A percentile compares a stretch with the other conserved stretches of the same genome.
phyloP scores from a whole-genome alignment of 1,140 invertebrate genomes.

The Hylaeus volcanicus region DNA sequence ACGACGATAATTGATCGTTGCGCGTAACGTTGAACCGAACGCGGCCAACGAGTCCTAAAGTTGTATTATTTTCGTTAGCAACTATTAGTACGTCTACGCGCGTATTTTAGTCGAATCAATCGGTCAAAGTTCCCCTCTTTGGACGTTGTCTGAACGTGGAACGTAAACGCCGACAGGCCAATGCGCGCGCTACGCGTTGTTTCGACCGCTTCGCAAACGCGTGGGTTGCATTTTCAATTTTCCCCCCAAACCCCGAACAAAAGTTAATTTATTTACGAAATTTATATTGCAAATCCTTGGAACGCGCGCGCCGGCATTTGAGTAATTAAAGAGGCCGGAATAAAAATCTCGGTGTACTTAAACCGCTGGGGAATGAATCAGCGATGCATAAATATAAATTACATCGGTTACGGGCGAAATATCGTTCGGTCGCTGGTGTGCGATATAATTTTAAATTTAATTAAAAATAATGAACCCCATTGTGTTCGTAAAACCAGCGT shows the following conservation, averaged over 20 bases:
- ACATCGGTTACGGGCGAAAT: constrained; percentile 59
- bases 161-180: constrained; percentile 15
- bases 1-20: no score
- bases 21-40: no score
- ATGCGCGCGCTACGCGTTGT: constrained; percentile 47
- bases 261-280: constrained; percentile 66
- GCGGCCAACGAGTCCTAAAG: no score
- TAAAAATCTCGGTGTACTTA: constrained; percentile 60
- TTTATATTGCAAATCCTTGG: constrained; percentile 65
- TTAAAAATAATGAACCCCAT: constrained; percentile 65
- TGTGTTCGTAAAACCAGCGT: constrained; percentile 62
- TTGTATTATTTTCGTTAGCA: no score
- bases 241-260: constrained; percentile 44
- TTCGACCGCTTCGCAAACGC: constrained; percentile 46
- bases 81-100: no score
- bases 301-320: constrained; percentile 49
- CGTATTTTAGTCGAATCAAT: no score
- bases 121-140: neutral
- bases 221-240: constrained; percentile 52
- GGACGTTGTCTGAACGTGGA: neutral
- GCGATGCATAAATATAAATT: constrained; percentile 67
- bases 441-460: constrained; percentile 68
- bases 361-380: constrained; percentile 64
- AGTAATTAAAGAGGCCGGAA: constrained; percentile 62
- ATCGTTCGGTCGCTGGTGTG: constrained; percentile 49